Evolutionary conservation across 92 coral and sea anemone genomes (phyloP).

Genomic region (Nematostella vectensis): DNA sequence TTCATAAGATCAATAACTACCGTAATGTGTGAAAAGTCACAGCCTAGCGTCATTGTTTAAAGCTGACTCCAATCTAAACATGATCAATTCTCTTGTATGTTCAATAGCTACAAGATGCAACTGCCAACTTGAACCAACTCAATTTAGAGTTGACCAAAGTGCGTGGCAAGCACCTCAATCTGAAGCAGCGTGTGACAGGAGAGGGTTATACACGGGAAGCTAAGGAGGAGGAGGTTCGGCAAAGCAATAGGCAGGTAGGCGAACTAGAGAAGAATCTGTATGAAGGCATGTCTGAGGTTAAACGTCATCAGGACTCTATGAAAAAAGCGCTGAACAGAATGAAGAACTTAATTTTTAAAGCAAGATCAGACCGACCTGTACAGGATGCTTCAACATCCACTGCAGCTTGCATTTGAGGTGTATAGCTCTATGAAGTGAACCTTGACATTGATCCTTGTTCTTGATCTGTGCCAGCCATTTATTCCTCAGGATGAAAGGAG

Average conservation of each 20-base stretch:
- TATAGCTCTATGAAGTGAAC: too few relatives aligned
- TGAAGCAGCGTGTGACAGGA: constrained; percentile 71
- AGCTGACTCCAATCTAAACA: too few relatives aligned
- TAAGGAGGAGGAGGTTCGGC: constrained; percentile 76
- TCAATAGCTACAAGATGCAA: constrained; percentile 96
- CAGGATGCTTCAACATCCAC: constrained; percentile 9
- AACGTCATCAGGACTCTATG: constrained; percentile 90
- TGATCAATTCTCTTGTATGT: too few relatives aligned
- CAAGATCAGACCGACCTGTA: constrained; percentile 64
- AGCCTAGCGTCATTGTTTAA: too few relatives aligned
- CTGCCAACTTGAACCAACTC: constrained; percentile 86
- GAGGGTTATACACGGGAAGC: constrained; percentile 45
- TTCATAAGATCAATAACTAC: too few relatives aligned
- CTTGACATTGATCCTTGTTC: too few relatives aligned
- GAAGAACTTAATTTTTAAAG: constrained; percentile 73
- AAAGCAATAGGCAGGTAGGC: constrained; percentile 68
- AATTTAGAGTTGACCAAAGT: constrained; percentile 75
- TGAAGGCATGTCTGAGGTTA: constrained; percentile 98
- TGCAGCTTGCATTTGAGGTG: constrained; percentile 7
- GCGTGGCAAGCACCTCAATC: constrained; percentile 86
- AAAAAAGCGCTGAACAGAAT: constrained; percentile 90
- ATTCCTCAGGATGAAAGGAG: too few relatives aligned
- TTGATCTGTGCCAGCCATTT: too few relatives aligned
- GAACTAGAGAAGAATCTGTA: constrained; percentile 88
- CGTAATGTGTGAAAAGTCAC: too few relatives aligned